These are phyloP conservation scores for Stenchaetothrips biformis DNA, from an alignment of 2,888 invertebrate species.

Conservation along the genomic window DNA sequence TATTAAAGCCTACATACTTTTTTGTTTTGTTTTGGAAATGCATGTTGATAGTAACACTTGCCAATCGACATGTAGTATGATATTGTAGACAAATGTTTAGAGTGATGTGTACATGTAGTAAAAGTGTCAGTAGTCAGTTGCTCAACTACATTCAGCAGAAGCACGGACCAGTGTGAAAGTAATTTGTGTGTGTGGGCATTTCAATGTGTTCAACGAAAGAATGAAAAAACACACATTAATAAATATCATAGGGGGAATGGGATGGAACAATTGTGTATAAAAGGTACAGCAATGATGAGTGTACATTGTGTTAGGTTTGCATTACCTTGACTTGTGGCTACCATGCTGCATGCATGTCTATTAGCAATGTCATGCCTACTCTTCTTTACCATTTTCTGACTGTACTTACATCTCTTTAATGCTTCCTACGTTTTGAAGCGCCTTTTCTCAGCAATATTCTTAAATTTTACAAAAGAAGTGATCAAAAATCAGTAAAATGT, in stretches of 20 bases:
- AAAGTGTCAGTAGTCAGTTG: background rate
- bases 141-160: background rate
- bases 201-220: too few relatives aligned
- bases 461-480: background rate
- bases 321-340: slow-evolving; percentile 6
- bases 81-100: background rate
- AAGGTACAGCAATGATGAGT: background rate
- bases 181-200: background rate
- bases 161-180: background rate
- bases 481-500: background rate
- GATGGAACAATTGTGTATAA: background rate
- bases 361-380: slow-evolving; percentile 18
- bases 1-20: background rate
- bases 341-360: slow-evolving; percentile 11
- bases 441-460: too few relatives aligned
- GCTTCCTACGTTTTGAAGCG: background rate
- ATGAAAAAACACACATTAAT: too few relatives aligned
- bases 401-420: slow-evolving; percentile 12
- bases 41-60: slow-evolving; percentile 23
- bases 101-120: background rate
- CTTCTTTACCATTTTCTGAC: background rate
- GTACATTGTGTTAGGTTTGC: background rate
- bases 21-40: background rate
- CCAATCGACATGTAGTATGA: slow-evolving; percentile 15
- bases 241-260: too few relatives aligned